Conservation (phyloP, 53 echinoderm and acorn worm species). For the Mesocentrotus franciscanus region DNA sequence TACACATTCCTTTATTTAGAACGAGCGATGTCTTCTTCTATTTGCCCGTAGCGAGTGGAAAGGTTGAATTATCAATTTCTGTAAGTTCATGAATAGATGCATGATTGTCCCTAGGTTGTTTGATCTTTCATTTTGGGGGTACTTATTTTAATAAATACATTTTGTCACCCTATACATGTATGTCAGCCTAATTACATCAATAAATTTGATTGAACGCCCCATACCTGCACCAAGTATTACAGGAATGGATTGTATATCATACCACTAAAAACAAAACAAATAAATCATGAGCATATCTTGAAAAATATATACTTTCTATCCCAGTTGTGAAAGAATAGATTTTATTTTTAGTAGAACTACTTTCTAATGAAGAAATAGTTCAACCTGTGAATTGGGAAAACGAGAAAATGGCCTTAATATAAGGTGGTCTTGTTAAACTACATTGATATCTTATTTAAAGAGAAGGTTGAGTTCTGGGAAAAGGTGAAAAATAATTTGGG, state of each 20-base stretch:
- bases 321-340: neutral
- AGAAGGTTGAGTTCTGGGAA: too few relatives aligned
- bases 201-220: neutral
- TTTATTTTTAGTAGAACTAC: too few relatives aligned
- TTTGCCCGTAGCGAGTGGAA: neutral
- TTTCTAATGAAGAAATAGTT: neutral
- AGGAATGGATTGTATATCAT: neutral
- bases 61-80: neutral
- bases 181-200: neutral
- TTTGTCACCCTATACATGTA: neutral
- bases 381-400: neutral
- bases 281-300: too few relatives aligned
- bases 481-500: too few relatives aligned
- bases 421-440: too few relatives aligned
- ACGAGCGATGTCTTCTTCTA: neutral
- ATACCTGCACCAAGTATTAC: neutral
- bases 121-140: neutral
- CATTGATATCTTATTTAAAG: too few relatives aligned
- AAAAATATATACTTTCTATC: neutral
- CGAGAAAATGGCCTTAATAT: too few relatives aligned
- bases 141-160: neutral
- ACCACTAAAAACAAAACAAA: neutral
- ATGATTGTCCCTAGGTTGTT: neutral
- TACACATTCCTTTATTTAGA: neutral
- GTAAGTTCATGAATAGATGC: neutral